Evolutionary conservation across 2,113 vertebrate species (phyloP), one percentile per base, ranked within the genome.

Genomic region (Halcyon malimbica): DNA sequence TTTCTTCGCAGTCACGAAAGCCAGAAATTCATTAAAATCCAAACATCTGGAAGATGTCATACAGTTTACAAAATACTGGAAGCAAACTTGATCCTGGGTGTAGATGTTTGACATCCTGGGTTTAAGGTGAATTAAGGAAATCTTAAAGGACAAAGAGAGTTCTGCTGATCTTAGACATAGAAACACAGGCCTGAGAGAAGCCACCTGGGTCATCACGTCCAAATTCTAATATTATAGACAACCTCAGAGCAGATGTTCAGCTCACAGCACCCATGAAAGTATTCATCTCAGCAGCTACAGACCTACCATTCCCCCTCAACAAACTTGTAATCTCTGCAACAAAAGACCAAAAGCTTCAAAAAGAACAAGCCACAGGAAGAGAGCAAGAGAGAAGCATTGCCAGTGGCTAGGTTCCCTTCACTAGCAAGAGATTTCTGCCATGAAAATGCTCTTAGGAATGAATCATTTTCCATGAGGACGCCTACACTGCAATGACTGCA

Each of bases 1-100:
- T 96, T 84, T 81, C 69, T 95, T 91, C 24, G 20, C 62, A 92
- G 81, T 35, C 89, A 70, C 50, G 56, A 79, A 83, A 86, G 70
- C 31, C 25, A 90, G 53, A 68, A 87, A 94, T 60, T 84, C 50
- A 24, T 91, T 92, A 73, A 75, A 87, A 76, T 73, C 53, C 28
- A 90, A 87, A 79, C 65, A 87, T 84, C 89, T 81, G 82, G 86
- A 87, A 82, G 87, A 64, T 84, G 68, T 31, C 42, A 37, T 67
- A 31, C 13, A 20, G 41, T 89, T 56, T 73, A 54, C 39, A 81
- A 91, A 92, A 56, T 71, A 87, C 1, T 75, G 24, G 78, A 91
- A 90, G 16, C 33, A 81, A 86, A 68, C 56, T 75, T 41, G 37
- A 75, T 81, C 21, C 37, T 76, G 29, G 10, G 13, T 37, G 37